These are phyloP conservation scores for Euplagia quadripunctaria DNA, from an alignment of 2,888 invertebrate genomes.

Conservation along the genomic window DNA sequence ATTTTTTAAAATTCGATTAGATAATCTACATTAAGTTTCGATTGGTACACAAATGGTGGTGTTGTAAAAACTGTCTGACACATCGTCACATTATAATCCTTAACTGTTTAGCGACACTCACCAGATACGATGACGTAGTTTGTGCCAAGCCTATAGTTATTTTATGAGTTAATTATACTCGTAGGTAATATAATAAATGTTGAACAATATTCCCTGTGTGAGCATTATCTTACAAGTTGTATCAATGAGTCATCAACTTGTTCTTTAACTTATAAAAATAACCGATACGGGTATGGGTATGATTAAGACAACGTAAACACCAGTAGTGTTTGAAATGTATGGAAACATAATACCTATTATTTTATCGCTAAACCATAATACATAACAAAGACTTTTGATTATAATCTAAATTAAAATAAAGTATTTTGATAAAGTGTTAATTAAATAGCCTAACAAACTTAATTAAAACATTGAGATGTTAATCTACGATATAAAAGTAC, in stretches of 20 bases:
- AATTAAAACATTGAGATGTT: not conserved
- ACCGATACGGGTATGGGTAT: not conserved
- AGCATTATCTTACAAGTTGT: not conserved
- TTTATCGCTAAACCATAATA: not conserved
- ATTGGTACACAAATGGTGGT: not conserved
- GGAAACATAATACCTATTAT: not conserved
- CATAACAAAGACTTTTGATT: not conserved
- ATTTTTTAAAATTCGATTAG: not conserved
- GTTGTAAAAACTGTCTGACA: not conserved
- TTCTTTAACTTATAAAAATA: not conserved
- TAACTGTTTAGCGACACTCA: not conserved
- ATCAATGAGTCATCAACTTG: constrained; percentile 5
- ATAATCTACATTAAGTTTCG: not conserved
- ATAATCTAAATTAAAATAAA: not conserved
- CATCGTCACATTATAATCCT: not conserved
- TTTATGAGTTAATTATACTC: not conserved
- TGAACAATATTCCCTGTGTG: not conserved
- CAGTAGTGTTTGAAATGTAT: not conserved
- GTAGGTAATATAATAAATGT: constrained; percentile 1
- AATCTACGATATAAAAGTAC: not conserved
- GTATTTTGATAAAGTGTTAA: not conserved
- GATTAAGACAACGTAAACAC: not conserved
- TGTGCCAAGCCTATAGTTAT: not conserved
- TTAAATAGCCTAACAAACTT: not conserved
- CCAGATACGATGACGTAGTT: not conserved